These are phyloP conservation scores for Myotis yumanensis DNA, from an alignment of 2,113 vertebrate genomes.

Conservation along the genomic window DNA sequence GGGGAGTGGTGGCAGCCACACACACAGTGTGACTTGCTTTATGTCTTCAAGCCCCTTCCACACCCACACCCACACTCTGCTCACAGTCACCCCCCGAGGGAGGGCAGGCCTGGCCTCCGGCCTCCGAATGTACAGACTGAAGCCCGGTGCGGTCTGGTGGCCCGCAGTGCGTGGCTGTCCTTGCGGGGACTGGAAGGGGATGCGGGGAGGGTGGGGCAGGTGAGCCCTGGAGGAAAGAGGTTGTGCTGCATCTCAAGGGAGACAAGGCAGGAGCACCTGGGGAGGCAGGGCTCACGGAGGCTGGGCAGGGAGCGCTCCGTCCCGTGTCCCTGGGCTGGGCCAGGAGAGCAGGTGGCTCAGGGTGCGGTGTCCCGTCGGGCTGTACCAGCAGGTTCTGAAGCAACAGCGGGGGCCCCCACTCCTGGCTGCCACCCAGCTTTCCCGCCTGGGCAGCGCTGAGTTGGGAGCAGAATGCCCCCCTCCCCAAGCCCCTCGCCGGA, in stretches of 20 bases:
- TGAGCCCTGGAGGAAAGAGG: neutral
- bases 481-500: neutral
- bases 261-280: neutral
- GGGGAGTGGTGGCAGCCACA: neutral
- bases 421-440: conserved; percentile 10
- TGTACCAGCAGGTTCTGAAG: conserved; percentile 66
- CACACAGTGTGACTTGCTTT: neutral
- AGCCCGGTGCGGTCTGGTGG: neutral
- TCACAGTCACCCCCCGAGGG: accelerated
- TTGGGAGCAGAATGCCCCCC: neutral
- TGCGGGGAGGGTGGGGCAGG: neutral
- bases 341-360: conserved; percentile 16
- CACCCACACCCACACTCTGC: neutral
- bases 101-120: neutral
- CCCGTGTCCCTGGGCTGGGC: neutral
- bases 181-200: neutral
- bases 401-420: conserved; percentile 18
- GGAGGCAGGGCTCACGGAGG: neutral
- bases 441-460: neutral
- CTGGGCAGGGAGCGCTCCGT: neutral
- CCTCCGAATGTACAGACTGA: neutral
- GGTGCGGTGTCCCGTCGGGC: conserved; percentile 40
- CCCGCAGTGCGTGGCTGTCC: neutral
- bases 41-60: neutral
- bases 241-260: neutral